Evolutionary conservation across 2,888 invertebrate species (phyloP), one percentile per base, ranked within the genome.

Genomic region (Aphelenchoides bicaudatus): DNA sequence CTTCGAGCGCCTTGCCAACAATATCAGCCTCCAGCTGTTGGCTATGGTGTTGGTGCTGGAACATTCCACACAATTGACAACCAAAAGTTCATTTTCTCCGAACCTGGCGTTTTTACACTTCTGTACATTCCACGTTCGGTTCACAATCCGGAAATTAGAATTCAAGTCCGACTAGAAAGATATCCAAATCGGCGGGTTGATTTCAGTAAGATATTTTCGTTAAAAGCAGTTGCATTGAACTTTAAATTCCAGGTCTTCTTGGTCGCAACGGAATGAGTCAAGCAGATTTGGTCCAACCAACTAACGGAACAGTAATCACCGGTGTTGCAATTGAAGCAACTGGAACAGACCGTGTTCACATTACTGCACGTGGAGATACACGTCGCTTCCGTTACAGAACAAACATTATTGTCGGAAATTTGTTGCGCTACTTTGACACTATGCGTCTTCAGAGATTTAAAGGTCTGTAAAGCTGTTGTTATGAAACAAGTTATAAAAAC

Each of bases 1-100:
- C 91, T 0, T 89, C 91, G 0, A 90, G 91, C 80, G 93, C 93
- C 80, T n/a, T 98, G 96, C 78, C 89, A 91, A 0, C 89, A 90
- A 53, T 78, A 78, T 47, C 74, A 74, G 48, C 71, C 77, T 23
- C 71, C 77, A n/a, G 76, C 76, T 5, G 69, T 68, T 29, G 91
- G 88, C 0, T 86, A 88, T 13, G 87, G 90, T 31, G 91, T 90
- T 75, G 94, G 94, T 13, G 92, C 92, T 80, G 92, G 92, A 0
- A 92, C 93, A 78, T 84, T 93, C 61, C 85, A 90, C 16, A 93
- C 92, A 0, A 93, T 92, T 78, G 93, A 94, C 77, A 88, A 88
- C 65, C 82, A 88, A 31, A 86, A 87, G 60, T 94, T 92, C 78
- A 91, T 91, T 0, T 93, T 94, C 82, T 92, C 92, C 75, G 93